Conservation (phyloP, 2,797 vertebrate species). For the Benthosema pterotum region DNA sequence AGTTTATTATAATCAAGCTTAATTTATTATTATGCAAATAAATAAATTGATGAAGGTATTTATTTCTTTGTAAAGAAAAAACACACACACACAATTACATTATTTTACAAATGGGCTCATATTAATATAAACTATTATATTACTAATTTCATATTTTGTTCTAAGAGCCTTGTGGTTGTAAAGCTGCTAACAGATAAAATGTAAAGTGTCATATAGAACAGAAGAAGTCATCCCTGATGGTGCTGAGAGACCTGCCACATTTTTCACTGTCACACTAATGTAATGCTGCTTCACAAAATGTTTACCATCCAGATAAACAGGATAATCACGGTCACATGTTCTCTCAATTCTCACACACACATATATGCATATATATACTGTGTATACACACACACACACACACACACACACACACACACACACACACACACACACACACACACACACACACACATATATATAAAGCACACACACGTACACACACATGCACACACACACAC, state of each 20-base stretch:
- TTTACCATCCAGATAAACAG: slow-evolving; percentile 71
- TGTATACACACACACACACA: background rate
- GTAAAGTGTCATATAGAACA: slow-evolving; percentile 9
- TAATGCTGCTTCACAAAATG: slow-evolving; percentile 62
- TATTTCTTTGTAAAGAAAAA: background rate
- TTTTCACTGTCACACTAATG: slow-evolving; percentile 56
- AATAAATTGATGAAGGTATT: slow-evolving; percentile 3
- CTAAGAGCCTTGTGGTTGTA: slow-evolving; percentile 5
- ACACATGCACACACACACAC: background rate
- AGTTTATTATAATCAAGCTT: slow-evolving; percentile 21
- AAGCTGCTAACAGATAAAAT: background rate
- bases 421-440: background rate
- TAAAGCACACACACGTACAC: too few species aligned
- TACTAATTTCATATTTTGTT: background rate
- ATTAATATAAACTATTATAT: background rate
- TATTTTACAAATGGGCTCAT: background rate
- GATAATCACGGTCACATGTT: slow-evolving; percentile 71
- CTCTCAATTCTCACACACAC: slow-evolving; percentile 32
- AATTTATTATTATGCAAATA: slow-evolving; percentile 23
- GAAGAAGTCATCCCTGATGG: slow-evolving; percentile 15
- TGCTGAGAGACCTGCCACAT: slow-evolving; percentile 36
- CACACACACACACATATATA: background rate
- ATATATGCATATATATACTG: slow-evolving; percentile 28
- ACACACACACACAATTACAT: too few species aligned
- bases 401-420: background rate